Percentiles rank a stretch among this genome's conserved stretches.
These are phyloP conservation scores for Ectemnius lituratus DNA, from an alignment of 2,888 invertebrate species.

Conservation along the genomic window DNA sequence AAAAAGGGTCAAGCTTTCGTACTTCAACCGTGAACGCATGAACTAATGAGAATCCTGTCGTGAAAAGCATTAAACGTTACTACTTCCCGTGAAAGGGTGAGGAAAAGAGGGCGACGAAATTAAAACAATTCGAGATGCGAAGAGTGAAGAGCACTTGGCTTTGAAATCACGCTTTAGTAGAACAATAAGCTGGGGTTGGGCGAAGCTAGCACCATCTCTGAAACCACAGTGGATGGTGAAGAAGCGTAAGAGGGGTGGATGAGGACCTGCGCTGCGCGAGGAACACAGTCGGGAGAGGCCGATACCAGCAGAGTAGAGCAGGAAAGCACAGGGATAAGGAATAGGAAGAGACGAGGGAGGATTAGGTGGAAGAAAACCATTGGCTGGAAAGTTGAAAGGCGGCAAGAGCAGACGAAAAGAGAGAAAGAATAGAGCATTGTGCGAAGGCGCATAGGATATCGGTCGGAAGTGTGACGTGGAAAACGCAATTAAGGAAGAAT, in stretches of 20 bases:
- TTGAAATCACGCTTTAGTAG: slow-evolving; percentile 20
- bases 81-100: not conserved
- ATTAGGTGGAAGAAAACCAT: not conserved
- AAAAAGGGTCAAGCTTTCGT: not conserved
- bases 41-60: not conserved
- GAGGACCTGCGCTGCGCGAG: not conserved
- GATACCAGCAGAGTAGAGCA: slow-evolving; percentile 8
- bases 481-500: slow-evolving; percentile 40
- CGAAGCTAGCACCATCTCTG: not conserved
- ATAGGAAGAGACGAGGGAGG: too few relatives aligned
- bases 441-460: slow-evolving; percentile 5
- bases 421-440: slow-evolving; percentile 10
- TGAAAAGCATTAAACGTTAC: too few relatives aligned
- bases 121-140: slow-evolving; percentile 19
- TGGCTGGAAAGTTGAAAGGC: not conserved
- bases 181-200: slow-evolving; percentile 36
- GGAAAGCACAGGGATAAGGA: not conserved
- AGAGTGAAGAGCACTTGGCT: slow-evolving; percentile 24
- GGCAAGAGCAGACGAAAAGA: slow-evolving; percentile 6
- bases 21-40: not conserved
- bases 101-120: slow-evolving; percentile 1
- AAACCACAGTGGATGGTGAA: not conserved
- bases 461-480: slow-evolving; percentile 28
- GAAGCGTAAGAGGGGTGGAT: not conserved
- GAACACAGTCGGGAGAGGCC: not conserved